Evolutionary conservation across 2,888 invertebrate genomes (phyloP).

Genomic region (Embidobia sp.): DNA sequence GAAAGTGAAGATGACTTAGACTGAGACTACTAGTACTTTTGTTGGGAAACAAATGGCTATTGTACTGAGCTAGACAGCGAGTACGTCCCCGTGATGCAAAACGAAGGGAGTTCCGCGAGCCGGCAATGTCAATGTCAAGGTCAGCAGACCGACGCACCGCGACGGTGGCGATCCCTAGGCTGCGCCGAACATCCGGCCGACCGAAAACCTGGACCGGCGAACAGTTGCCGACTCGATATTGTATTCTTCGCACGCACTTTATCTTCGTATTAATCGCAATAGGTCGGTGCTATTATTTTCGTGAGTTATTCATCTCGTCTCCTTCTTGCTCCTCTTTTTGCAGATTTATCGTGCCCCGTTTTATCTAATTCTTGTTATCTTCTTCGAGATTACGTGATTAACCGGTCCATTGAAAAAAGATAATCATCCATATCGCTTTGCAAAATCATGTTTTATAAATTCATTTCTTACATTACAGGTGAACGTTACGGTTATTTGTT

Average conservation of each 20-base stretch:
- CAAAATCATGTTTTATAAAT: slow-evolving; percentile 11
- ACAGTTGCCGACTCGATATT: slow-evolving; percentile 67
- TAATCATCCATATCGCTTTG: slow-evolving; percentile 5
- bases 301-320: slow-evolving; percentile 14
- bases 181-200: slow-evolving; percentile 39
- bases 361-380: background rate
- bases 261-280: slow-evolving; percentile 43
- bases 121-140: slow-evolving; percentile 81
- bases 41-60: too few species aligned
- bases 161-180: slow-evolving; percentile 50
- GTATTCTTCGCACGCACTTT: slow-evolving; percentile 65
- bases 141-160: slow-evolving; percentile 79
- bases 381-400: slow-evolving; percentile 4
- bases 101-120: slow-evolving; percentile 43
- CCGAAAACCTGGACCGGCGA: slow-evolving; percentile 26
- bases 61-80: too few species aligned
- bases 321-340: background rate
- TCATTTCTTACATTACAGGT: background rate
- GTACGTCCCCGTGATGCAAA: slow-evolving; percentile 37
- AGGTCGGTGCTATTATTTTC: slow-evolving; percentile 38
- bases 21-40: too few species aligned
- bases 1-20: too few species aligned
- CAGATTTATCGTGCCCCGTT: slow-evolving; percentile 30
- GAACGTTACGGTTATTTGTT: too few species aligned
- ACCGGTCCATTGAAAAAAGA: background rate